A percentile compares a stretch with the other conserved stretches of the same genome.
These are phyloP conservation scores for Caenorhabditis elegans DNA, from an alignment of 1,140 invertebrate species.

Conservation along the genomic window WBcel235 BX284603.4:8811001-8811500, in stretches of 20 bases:
- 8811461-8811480: no score
- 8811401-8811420: no score
- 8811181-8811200: not conserved
- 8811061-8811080: not conserved
- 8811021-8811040: not conserved
- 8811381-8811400: no score
- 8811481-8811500: no score
- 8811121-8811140: not conserved
- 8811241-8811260: not conserved
- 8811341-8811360: constrained; percentile 28
- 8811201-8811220: not conserved
- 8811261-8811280: no score
- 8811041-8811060: no score
- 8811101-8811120: constrained; percentile 24
- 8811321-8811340: not conserved
- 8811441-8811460: no score
- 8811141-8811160: not conserved
- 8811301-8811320: no score
- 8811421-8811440: no score
- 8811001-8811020: constrained; percentile 11
- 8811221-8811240: not conserved
- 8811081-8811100: constrained; percentile 23
- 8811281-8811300: no score
- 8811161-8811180: not conserved
- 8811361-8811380: not conserved